A percentile compares a stretch with the other conserved stretches of the same genome.
Conservation (phyloP, 2,113 vertebrate genomes). For the Dasypus novemcinctus region DNA sequence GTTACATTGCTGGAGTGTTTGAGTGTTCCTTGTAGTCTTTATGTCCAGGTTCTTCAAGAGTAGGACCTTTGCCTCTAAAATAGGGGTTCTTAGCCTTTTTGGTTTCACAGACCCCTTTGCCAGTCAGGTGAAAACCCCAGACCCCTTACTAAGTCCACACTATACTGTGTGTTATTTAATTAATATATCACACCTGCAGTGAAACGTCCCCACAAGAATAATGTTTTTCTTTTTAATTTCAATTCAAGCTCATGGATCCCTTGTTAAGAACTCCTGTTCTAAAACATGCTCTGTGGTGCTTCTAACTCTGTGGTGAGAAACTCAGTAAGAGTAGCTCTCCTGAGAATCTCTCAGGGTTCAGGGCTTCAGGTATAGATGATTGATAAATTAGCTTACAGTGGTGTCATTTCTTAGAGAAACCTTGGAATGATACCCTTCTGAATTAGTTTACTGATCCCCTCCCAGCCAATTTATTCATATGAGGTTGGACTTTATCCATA, state of each 20-base stretch:
- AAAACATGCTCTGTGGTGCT: neutral
- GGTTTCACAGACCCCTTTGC: no score
- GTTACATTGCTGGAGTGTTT: neutral
- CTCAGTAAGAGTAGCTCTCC: neutral
- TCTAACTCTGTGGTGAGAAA: neutral
- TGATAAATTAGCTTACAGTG: neutral
- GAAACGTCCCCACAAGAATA: no score
- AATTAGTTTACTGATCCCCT: neutral
- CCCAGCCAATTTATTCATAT: neutral
- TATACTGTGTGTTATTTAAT: no score
- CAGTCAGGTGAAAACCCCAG: no score
- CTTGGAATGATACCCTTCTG: neutral
- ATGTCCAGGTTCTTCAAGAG: slow-evolving; percentile 11
- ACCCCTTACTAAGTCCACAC: no score
- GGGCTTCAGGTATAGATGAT: neutral
- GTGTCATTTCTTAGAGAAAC: neutral
- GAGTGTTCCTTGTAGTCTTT: neutral
- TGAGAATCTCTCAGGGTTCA: neutral
- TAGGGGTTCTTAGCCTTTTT: no score
- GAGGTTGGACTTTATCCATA: neutral
- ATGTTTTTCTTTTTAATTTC: no score
- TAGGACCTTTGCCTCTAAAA: neutral
- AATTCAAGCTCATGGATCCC: no score
- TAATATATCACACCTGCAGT: no score
- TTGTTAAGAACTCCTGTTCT: no score